phyloP scores from a whole-genome alignment of 92 coral and sea anemone genomes.

The Micromussa lordhowensis region DNA sequence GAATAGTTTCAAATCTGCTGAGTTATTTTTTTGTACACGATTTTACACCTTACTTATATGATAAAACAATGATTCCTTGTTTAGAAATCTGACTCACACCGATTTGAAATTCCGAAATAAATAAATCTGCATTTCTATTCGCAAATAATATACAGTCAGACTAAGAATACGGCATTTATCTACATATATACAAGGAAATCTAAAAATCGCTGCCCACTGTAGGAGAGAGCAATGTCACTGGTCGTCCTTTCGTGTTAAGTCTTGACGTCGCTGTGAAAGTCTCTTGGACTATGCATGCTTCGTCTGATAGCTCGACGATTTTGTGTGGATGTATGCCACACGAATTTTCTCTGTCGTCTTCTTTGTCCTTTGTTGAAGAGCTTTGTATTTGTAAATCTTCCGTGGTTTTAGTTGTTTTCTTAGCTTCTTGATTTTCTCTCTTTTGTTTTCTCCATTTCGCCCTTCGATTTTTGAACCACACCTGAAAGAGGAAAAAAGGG shows the following conservation, averaged over 20 bases:
- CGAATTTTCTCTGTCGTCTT: constrained; percentile 24
- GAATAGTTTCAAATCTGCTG: background rate
- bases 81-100: background rate
- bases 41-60: background rate
- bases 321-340: background rate
- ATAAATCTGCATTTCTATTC: constrained; percentile 5
- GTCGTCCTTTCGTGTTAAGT: background rate
- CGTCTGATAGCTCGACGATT: background rate
- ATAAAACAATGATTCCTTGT: background rate
- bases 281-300: background rate
- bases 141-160: constrained; percentile 4
- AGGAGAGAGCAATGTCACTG: background rate
- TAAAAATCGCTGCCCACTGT: background rate
- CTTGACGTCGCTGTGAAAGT: background rate
- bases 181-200: background rate
- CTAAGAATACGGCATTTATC: background rate
- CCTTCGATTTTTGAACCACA: constrained; percentile 98
- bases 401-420: constrained; percentile 44
- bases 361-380: background rate
- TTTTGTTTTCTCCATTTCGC: constrained; percentile 99
- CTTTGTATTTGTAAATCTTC: constrained; percentile 4
- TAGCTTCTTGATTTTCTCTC: constrained; percentile 79
- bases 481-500: constrained; percentile 53
- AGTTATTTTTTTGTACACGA: background rate
- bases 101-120: constrained; percentile 14